Conservation (phyloP, 2,888 invertebrate species). For the Pherbina coryleti region DNA sequence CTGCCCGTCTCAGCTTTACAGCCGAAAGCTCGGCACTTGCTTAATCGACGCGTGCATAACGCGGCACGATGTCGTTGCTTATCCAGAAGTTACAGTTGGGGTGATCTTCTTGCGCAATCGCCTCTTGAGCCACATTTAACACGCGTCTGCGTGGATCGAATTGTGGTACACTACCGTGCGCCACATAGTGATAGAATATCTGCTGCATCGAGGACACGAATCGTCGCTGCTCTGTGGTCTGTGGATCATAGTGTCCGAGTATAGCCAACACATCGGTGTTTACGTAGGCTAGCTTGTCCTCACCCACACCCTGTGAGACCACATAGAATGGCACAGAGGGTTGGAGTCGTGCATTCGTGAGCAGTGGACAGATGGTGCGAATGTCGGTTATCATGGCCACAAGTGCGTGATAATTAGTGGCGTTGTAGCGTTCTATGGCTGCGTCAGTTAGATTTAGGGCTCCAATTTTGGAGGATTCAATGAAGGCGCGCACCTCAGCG, state of each 20-base stretch:
- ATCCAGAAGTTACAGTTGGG: slow-evolving; percentile 85
- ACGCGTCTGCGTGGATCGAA: slow-evolving; percentile 73
- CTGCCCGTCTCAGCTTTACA: not conserved
- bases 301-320: slow-evolving; percentile 73
- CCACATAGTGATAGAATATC: slow-evolving; percentile 85
- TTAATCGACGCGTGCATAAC: slow-evolving; percentile 83
- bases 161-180: slow-evolving; percentile 80
- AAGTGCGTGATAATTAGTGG: slow-evolving; percentile 78
- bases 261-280: slow-evolving; percentile 84
- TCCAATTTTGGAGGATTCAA: slow-evolving; percentile 73
- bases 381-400: slow-evolving; percentile 83
- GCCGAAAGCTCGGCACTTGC: not conserved
- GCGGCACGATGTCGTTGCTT: slow-evolving; percentile 79
- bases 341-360: slow-evolving; percentile 76
- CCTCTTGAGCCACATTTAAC: slow-evolving; percentile 80
- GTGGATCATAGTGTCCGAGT: slow-evolving; percentile 80
- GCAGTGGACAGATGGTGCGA: slow-evolving; percentile 83
- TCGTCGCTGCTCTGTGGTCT: slow-evolving; percentile 79
- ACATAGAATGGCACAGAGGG: slow-evolving; percentile 80
- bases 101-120: slow-evolving; percentile 75
- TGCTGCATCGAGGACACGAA: slow-evolving; percentile 85
- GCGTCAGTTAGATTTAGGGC: slow-evolving; percentile 75
- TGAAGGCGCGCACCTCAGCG: slow-evolving; percentile 75
- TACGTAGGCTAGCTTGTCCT: slow-evolving; percentile 72
- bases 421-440: slow-evolving; percentile 77